Evolutionary conservation across 1,140 invertebrate genomes (phyloP).

Genomic region (Drosophila nigrodunni): DNA sequence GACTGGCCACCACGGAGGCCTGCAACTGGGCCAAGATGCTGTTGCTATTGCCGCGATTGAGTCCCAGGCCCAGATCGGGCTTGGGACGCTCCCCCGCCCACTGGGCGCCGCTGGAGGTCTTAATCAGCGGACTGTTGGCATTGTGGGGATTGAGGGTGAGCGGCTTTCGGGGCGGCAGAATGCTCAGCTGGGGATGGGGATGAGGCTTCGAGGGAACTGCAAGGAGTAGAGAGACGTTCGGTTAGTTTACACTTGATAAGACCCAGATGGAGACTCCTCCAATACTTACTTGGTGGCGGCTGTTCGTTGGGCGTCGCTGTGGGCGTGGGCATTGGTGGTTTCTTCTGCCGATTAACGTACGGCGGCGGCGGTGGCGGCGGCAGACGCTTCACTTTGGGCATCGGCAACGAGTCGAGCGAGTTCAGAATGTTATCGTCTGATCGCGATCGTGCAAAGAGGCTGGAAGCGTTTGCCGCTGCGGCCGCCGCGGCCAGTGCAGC

Average conservation of each 20-base stretch:
- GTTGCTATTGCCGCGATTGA: slow-evolving; percentile 61
- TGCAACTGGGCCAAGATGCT: slow-evolving; percentile 79
- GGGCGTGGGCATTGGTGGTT: slow-evolving; percentile 80
- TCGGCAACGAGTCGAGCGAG: slow-evolving; percentile 88
- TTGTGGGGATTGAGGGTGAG: slow-evolving; percentile 70
- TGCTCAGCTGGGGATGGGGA: slow-evolving; percentile 40
- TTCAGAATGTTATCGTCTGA: slow-evolving; percentile 92
- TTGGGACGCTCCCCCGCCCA: slow-evolving; percentile 77
- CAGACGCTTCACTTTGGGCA: slow-evolving; percentile 88
- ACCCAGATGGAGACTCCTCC: background rate
- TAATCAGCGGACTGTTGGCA: slow-evolving; percentile 72
- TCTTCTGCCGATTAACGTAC: slow-evolving; percentile 79
- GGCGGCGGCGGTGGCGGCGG: slow-evolving; percentile 89
- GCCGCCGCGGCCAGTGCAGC: slow-evolving; percentile 85
- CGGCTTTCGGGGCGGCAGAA: slow-evolving; percentile 69
- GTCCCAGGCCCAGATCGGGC: slow-evolving; percentile 52
- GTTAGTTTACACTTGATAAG: no score
- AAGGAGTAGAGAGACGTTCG: background rate
- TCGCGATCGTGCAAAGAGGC: slow-evolving; percentile 88
- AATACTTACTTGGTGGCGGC: slow-evolving; percentile 79
- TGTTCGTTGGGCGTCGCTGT: slow-evolving; percentile 80
- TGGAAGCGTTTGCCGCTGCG: slow-evolving; percentile 84
- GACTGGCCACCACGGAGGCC: slow-evolving; percentile 61
- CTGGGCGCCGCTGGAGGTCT: slow-evolving; percentile 79
- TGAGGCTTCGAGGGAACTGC: slow-evolving; percentile 77